Conservation (phyloP, 2,888 invertebrate species). For the Limenitis camilla region DNA sequence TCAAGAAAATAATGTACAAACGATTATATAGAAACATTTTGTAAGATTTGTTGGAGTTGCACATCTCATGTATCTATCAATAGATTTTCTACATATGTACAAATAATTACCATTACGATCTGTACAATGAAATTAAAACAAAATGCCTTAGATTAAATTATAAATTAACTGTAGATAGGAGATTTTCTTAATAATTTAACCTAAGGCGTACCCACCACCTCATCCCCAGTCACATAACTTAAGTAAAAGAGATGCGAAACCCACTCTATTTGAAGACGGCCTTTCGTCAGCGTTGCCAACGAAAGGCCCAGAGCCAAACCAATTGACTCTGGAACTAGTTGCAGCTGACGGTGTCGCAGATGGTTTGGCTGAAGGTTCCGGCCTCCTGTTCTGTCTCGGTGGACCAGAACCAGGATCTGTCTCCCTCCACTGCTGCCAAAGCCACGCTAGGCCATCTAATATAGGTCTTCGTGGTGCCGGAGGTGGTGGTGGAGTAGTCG, state of each 20-base stretch:
- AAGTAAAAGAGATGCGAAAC: conserved; percentile 65
- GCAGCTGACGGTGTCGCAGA: conserved; percentile 41
- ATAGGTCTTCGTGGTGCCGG: conserved; percentile 68
- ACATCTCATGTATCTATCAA: conserved; percentile 2
- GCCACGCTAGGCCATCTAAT: conserved; percentile 73
- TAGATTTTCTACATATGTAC: conserved; percentile 21
- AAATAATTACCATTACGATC: conserved; percentile 14
- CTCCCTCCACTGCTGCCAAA: conserved; percentile 76
- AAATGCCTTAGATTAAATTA: conserved; percentile 22
- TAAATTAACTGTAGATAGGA: conserved; percentile 12
- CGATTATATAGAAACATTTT: background rate
- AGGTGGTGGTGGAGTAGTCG: conserved; percentile 55
- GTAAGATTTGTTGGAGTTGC: conserved; percentile 2
- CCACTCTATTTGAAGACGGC: conserved; percentile 63
- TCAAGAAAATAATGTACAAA: conserved; percentile 4
- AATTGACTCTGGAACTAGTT: conserved; percentile 53
- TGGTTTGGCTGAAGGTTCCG: conserved; percentile 41
- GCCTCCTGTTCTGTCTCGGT: conserved; percentile 40
- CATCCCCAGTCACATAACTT: conserved; percentile 65
- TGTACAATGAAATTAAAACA: conserved; percentile 18
- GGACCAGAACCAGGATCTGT: conserved; percentile 56
- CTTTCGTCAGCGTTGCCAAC: conserved; percentile 64
- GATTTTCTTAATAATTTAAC: conserved; percentile 42
- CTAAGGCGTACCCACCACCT: conserved; percentile 55
- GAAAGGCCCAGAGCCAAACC: conserved; percentile 70